Evolutionary conservation across 2,797 vertebrate genomes (phyloP).

Genomic region (Tauraco hartlaubi): DNA sequence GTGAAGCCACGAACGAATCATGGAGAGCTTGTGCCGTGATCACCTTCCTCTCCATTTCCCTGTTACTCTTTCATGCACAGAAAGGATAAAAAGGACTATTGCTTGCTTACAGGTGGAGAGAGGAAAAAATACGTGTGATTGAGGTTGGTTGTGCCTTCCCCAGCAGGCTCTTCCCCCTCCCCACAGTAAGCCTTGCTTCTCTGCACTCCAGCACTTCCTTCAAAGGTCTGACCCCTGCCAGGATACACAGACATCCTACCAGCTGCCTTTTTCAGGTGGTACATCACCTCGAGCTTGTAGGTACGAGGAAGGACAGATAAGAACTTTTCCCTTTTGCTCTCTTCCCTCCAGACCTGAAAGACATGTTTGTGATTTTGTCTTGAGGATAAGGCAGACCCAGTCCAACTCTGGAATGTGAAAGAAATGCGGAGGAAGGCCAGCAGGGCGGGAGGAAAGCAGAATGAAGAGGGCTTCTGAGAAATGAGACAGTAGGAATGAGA

Average conservation of each 20-base stretch:
- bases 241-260: background rate
- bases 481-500: background rate
- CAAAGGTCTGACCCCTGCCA: background rate
- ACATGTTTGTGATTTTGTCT: background rate
- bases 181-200: background rate
- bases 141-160: background rate
- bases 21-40: background rate
- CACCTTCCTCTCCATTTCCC: background rate
- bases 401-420: background rate
- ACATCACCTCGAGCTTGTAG: background rate
- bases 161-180: background rate
- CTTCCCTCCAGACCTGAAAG: background rate
- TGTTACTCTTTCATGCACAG: background rate
- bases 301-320: background rate
- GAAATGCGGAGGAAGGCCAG: background rate
- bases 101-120: background rate
- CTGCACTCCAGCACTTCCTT: background rate
- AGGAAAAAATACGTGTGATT: fast-evolving
- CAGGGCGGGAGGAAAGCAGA: background rate
- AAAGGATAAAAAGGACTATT: background rate
- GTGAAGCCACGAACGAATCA: background rate
- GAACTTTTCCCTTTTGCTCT: background rate
- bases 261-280: background rate
- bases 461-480: background rate
- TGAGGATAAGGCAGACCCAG: background rate